Base-by-base conservation (phyloP, 2,113 vertebrate genomes). In the Elephantulus edwardii region DNA sequence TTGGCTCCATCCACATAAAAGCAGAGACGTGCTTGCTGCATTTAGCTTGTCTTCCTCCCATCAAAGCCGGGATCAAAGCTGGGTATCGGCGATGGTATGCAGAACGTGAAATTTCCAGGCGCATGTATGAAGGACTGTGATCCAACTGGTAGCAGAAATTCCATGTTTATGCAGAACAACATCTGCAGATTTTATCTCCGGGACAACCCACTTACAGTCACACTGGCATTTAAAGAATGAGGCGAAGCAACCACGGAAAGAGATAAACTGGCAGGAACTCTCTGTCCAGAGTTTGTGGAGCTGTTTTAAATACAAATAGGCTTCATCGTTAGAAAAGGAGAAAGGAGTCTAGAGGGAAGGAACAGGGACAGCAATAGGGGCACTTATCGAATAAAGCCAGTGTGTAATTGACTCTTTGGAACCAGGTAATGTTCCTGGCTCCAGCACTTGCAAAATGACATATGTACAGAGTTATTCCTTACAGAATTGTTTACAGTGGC, bases 181-280 rank as follows among this genome's bases (percentile, higher is more conserved):
- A 91, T 71, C 93, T 94, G 91, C 38, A 82, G 89, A 83, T 88
- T 94, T 92, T 90, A 87, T 72, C 91, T 94, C 24, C 12, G 26
- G 81, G 3, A 48, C 88, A 83, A 35, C 46, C 81, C 92, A 52
- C 79, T 90, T 95, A 80, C 20, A 33, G 84, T 54, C 88, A 72
- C 24, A 70, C n/a, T 91, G 96, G 94, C 91, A 90, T 96, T 96
- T 96, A 88, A 95, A 88, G 93, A 68, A 93, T 91, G 91, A 95
- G 89, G 83, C 19, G 54, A 95, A 96, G 76, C 92, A 92, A 70
- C 95, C 96, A 93, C 66, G 66, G 26, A 79, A 74, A 86, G 86
- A 48, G 9, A 95, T 94, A 89, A 83, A n/a, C 46, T 84, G 84
- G 78, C 88, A 84, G 75, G 91, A 85, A 48, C 35, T 80, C 88